phyloP scores from a whole-genome alignment of 2,888 invertebrate genomes.

The Andricus curvator region DNA sequence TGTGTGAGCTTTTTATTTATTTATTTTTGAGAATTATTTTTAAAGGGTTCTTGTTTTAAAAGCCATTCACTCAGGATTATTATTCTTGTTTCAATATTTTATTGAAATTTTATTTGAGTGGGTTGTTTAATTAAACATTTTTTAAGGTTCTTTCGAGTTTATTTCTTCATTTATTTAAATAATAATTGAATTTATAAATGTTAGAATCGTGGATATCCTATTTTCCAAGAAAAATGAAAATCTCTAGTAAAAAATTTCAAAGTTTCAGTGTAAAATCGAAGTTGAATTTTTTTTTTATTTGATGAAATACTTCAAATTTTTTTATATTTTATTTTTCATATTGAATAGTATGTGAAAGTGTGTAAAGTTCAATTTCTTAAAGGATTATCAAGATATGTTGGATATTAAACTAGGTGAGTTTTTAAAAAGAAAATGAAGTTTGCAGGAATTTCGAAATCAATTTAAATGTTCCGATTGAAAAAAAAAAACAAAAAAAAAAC shows the following conservation, averaged over 20 bases:
- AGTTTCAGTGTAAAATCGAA: not conserved
- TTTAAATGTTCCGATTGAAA: too few species aligned
- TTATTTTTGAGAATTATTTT: not conserved
- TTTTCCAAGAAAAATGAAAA: not conserved
- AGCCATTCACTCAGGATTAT: not conserved
- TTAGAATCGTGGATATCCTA: not conserved
- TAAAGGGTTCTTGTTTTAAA: not conserved
- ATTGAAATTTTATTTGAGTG: not conserved
- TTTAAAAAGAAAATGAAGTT: not conserved
- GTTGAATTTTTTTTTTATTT: not conserved
- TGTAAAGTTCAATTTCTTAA: not conserved
- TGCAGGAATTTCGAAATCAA: not conserved
- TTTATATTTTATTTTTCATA: not conserved
- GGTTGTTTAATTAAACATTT: not conserved
- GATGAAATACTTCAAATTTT: not conserved
- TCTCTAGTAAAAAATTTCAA: not conserved
- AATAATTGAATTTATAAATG: not conserved
- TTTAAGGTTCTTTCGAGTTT: not conserved
- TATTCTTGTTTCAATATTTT: not conserved
- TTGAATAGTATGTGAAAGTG: not conserved
- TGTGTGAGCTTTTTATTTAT: constrained; percentile 18
- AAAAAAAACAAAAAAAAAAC: too few species aligned
- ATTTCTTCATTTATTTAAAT: too few species aligned
- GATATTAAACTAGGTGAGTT: not conserved
- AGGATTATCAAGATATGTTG: not conserved